A percentile compares a stretch with the other conserved stretches of the same genome.
These are phyloP conservation scores for Albula goreensis DNA, from an alignment of 2,113 vertebrate species.

Conservation along the genomic window DNA sequence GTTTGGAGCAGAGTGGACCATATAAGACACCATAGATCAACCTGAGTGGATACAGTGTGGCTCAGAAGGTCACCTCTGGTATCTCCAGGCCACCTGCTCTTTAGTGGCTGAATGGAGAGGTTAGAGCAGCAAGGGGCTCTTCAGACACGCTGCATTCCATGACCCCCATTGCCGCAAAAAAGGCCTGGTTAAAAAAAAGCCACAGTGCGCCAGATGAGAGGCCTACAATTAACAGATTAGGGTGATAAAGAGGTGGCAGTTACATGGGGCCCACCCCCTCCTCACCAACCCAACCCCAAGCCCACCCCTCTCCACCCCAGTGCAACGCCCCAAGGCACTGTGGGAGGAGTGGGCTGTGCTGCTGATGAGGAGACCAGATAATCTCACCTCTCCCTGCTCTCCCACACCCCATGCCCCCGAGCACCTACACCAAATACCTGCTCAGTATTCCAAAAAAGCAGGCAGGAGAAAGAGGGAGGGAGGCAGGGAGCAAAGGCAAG, in stretches of 20 bases:
- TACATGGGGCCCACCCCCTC: conserved; percentile 37
- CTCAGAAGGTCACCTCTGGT: conserved; percentile 29
- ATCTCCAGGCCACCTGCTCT: conserved; percentile 41
- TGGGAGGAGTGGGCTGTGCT: conserved; percentile 56
- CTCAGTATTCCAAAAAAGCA: conserved; percentile 72
- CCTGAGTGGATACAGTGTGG: conserved; percentile 53
- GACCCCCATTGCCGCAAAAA: conserved; percentile 72
- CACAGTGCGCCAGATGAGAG: conserved; percentile 79
- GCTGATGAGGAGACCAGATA: conserved; percentile 79
- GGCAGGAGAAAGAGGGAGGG: not conserved
- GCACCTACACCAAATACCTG: conserved; percentile 80
- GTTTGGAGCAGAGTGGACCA: not conserved
- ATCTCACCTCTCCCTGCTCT: conserved; percentile 58
- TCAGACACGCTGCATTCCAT: conserved; percentile 74
- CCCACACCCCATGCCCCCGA: conserved; percentile 64
- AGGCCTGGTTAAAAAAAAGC: conserved; percentile 77
- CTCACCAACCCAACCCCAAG: conserved; percentile 39
- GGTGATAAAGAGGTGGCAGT: conserved; percentile 75
- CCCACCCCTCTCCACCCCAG: conserved; percentile 42
- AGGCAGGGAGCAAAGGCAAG: not conserved
- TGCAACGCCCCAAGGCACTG: conserved; percentile 64
- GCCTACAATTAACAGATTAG: conserved; percentile 90
- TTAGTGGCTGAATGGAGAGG: conserved; percentile 55
- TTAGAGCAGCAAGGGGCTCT: conserved; percentile 53
- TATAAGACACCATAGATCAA: conserved; percentile 51